phyloP scores from a whole-genome alignment of 2,797 vertebrate species.

The Galago senegalensis region DNA sequence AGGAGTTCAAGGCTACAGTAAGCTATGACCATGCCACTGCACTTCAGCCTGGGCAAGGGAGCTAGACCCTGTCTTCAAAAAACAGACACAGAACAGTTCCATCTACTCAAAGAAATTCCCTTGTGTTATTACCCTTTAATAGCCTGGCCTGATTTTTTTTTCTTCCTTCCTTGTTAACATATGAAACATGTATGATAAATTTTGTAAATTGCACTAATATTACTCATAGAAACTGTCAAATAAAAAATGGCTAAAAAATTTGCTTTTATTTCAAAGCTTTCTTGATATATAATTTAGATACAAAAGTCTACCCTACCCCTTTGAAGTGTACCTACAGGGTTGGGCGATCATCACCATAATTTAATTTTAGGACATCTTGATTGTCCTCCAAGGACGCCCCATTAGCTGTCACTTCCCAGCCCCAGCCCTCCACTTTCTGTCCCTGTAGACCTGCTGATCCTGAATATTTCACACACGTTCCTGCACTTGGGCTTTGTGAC shows the following conservation, averaged over 20 bases:
- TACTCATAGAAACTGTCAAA: background rate
- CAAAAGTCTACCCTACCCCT: too few species aligned
- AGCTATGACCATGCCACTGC: too few species aligned
- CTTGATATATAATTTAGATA: background rate
- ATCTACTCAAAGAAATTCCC: background rate
- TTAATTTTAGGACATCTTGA: background rate
- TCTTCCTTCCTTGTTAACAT: background rate
- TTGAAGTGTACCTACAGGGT: background rate
- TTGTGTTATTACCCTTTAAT: background rate
- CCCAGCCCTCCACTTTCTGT: background rate
- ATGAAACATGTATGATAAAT: background rate
- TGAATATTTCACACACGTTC: background rate
- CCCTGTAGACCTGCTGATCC: background rate
- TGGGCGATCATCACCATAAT: background rate
- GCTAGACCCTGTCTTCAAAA: too few species aligned
- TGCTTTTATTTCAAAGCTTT: background rate
- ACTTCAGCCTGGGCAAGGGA: too few species aligned
- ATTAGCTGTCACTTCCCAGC: background rate
- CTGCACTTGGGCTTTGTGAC: background rate
- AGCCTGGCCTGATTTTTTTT: background rate
- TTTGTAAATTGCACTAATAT: background rate
- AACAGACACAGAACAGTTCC: background rate
- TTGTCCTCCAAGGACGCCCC: background rate
- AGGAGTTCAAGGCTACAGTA: too few species aligned
- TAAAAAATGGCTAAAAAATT: background rate